phyloP scores from a whole-genome alignment of 2,888 invertebrate species.

The Metalampra italica region DNA sequence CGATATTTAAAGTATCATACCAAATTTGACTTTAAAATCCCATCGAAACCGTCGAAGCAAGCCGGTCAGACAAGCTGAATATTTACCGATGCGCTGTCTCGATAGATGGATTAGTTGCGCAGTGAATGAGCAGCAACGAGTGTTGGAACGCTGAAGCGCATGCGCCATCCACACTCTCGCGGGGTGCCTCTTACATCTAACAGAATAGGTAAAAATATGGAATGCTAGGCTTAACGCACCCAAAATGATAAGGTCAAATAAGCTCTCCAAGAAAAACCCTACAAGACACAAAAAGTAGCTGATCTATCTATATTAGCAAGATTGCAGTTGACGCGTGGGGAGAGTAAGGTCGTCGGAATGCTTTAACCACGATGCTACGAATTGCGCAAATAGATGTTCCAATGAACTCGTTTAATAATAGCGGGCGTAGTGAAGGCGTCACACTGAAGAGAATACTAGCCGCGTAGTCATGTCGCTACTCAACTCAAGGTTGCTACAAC shows the following conservation, averaged over 20 bases:
- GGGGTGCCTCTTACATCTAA: slow-evolving; percentile 32
- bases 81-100: slow-evolving; percentile 55
- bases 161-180: slow-evolving; percentile 63
- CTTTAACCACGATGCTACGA: slow-evolving; percentile 65
- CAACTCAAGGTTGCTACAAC: slow-evolving; percentile 31
- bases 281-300: background rate
- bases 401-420: slow-evolving; percentile 78
- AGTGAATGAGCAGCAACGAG: slow-evolving; percentile 65
- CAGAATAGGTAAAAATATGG: slow-evolving; percentile 35
- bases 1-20: slow-evolving; percentile 68
- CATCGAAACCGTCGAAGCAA: slow-evolving; percentile 46
- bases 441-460: slow-evolving; percentile 48
- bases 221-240: slow-evolving; percentile 26
- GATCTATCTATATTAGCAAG: background rate
- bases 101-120: slow-evolving; percentile 59
- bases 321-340: slow-evolving; percentile 5
- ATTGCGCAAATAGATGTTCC: slow-evolving; percentile 78
- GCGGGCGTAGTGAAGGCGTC: slow-evolving; percentile 70
- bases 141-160: slow-evolving; percentile 58
- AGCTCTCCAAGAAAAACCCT: background rate
- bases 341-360: slow-evolving; percentile 65
- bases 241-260: slow-evolving; percentile 30
- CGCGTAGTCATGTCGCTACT: slow-evolving; percentile 33
- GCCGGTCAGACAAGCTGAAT: slow-evolving; percentile 49
- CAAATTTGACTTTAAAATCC: slow-evolving; percentile 74